Conservation (phyloP, 1,140 invertebrate genomes). For the Danaus plexippus region DNA sequence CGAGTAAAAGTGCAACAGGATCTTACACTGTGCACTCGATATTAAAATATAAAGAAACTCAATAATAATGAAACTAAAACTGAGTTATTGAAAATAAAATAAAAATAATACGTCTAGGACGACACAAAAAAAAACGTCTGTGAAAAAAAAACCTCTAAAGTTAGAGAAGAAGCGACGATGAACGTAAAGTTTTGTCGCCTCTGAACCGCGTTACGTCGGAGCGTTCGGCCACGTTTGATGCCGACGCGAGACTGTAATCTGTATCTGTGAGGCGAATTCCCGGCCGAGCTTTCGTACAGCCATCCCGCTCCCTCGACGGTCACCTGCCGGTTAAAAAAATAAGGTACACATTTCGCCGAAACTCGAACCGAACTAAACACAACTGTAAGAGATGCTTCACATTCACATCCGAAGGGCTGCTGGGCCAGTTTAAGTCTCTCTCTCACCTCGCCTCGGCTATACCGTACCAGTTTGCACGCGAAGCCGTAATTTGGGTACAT, state of each 20-base stretch:
- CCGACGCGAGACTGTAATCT: slow-evolving; percentile 54
- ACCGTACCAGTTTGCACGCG: slow-evolving; percentile 37
- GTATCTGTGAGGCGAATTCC: slow-evolving; percentile 14
- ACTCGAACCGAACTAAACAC: slow-evolving; percentile 48
- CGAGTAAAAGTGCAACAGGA: slow-evolving; percentile 61
- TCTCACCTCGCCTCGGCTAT: slow-evolving; percentile 20
- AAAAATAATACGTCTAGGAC: slow-evolving; percentile 9
- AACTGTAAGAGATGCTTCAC: slow-evolving; percentile 31
- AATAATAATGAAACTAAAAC: slow-evolving; percentile 27
- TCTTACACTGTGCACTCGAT: slow-evolving; percentile 42
- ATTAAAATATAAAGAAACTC: slow-evolving; percentile 44
- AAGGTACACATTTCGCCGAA: slow-evolving; percentile 62
- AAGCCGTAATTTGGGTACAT: slow-evolving; percentile 49
- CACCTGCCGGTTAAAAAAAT: slow-evolving; percentile 61
- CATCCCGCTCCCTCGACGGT: slow-evolving; percentile 54
- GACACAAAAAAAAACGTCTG: too few species aligned
- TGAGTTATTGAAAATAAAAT: slow-evolving; percentile 23
- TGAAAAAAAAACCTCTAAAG: too few species aligned
- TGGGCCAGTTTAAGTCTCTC: slow-evolving; percentile 23
- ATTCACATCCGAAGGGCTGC: slow-evolving; percentile 23
- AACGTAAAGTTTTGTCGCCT: slow-evolving; percentile 58
- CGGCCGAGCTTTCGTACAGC: slow-evolving; percentile 44
- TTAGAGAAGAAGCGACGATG: slow-evolving; percentile 11
- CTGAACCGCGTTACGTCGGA: slow-evolving; percentile 25
- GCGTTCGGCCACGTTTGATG: slow-evolving; percentile 37